A percentile compares a stretch with the other conserved stretches of the same genome.
Evolutionary conservation across 2,113 vertebrate genomes (phyloP).

Genomic region (Myrmecobius fasciatus): DNA sequence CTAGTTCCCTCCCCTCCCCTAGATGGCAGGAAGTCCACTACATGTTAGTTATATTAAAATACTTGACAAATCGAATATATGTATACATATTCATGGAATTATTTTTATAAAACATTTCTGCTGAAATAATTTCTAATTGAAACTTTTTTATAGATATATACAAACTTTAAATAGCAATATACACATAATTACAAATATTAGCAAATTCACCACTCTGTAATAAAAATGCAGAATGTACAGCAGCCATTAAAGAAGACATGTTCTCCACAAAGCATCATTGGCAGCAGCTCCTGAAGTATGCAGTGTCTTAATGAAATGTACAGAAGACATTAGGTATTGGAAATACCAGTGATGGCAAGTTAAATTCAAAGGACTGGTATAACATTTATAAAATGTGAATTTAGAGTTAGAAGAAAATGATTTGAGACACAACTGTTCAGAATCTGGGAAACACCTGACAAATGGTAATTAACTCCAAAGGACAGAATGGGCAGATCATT

Average conservation of each 20-base stretch:
- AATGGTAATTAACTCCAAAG: not conserved
- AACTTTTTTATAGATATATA: constrained; percentile 90
- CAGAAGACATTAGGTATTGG: constrained; percentile 14
- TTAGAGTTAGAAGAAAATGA: constrained; percentile 31
- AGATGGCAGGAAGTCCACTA: no score
- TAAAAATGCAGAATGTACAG: constrained; percentile 91
- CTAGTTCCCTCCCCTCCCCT: no score
- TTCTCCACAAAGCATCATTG: constrained; percentile 6
- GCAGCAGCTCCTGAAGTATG: not conserved
- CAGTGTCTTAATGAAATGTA: constrained; percentile 48
- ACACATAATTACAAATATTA: constrained; percentile 93
- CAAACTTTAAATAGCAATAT: constrained; percentile 95
- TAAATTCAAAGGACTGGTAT: constrained; percentile 7
- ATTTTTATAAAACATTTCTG: constrained; percentile 87
- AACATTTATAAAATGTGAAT: constrained; percentile 8
- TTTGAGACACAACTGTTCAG: constrained; percentile 6
- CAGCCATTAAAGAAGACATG: constrained; percentile 89
- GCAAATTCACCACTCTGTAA: constrained; percentile 88
- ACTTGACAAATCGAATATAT: no score
- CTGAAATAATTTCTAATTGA: constrained; percentile 88
- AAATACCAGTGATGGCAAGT: constrained; percentile 29
- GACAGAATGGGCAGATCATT: not conserved
- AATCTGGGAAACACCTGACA: not conserved
- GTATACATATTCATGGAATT: no score
- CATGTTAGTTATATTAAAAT: no score